phyloP scores from a whole-genome alignment of 2,113 vertebrate genomes.

The Sebastes fasciatus region DNA sequence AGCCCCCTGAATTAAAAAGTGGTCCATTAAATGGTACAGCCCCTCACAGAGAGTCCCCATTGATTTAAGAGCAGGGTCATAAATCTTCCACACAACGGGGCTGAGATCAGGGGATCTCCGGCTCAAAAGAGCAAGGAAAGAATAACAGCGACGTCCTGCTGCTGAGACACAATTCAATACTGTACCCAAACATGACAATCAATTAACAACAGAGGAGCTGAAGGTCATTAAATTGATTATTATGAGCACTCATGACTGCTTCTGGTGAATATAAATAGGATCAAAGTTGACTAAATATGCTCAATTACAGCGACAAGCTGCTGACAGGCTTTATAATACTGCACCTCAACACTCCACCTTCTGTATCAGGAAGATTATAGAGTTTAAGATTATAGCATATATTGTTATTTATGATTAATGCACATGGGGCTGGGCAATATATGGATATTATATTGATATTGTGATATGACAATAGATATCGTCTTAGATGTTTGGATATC shows the following conservation, averaged over 20 bases:
- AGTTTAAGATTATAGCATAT: not conserved
- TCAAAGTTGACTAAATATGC: slow-evolving; percentile 42
- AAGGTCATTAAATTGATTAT: slow-evolving; percentile 68
- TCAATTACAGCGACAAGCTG: slow-evolving; percentile 18
- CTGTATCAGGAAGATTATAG: not conserved
- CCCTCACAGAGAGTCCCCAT: slow-evolving; percentile 69
- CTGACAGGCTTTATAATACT: slow-evolving; percentile 13
- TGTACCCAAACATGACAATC: slow-evolving; percentile 69
- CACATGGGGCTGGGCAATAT: too few relatives aligned
- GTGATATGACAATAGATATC: too few relatives aligned
- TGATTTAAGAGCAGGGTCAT: slow-evolving; percentile 78
- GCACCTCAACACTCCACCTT: not conserved
- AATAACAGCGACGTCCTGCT: slow-evolving; percentile 64
- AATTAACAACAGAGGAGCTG: slow-evolving; percentile 62
- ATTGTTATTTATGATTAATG: slow-evolving; percentile 2
- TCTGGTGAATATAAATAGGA: slow-evolving; percentile 50
- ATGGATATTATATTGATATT: too few relatives aligned
- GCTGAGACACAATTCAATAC: slow-evolving; percentile 66
- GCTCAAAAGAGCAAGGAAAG: slow-evolving; percentile 64
- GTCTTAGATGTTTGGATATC: too few relatives aligned
- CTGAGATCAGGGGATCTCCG: slow-evolving; percentile 64
- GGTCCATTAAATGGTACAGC: slow-evolving; percentile 67
- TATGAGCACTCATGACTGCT: slow-evolving; percentile 43
- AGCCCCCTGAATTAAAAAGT: slow-evolving; percentile 69
- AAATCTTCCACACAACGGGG: slow-evolving; percentile 75